Percentiles rank a stretch among this genome's conserved stretches.
phyloP scores from a whole-genome alignment of 2,113 vertebrate genomes.

The Gymnarchus niloticus region DNA sequence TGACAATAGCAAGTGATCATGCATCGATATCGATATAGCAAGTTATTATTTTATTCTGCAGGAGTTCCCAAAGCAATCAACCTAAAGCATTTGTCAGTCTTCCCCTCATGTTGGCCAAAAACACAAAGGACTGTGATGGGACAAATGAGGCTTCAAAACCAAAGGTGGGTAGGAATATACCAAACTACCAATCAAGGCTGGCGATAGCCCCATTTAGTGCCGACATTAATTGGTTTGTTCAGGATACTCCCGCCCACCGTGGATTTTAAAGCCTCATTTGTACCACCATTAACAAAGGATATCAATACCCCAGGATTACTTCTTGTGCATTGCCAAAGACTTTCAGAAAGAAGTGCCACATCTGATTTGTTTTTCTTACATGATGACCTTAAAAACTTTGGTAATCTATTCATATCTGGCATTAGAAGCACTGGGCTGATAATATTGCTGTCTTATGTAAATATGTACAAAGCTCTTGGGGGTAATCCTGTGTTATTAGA shows the following conservation, averaged over 20 bases:
- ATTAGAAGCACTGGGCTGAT: constrained; percentile 35
- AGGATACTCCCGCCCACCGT: too few species aligned
- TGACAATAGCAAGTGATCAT: neutral
- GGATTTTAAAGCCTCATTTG: too few species aligned
- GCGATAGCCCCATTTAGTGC: too few species aligned
- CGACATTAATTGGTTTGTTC: too few species aligned
- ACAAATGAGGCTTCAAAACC: too few species aligned
- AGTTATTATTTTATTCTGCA: neutral
- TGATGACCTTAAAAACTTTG: constrained; percentile 41
- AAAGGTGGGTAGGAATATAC: too few species aligned
- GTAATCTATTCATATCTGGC: constrained; percentile 43
- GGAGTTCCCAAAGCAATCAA: neutral
- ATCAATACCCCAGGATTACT: neutral
- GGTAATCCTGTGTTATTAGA: constrained; percentile 36
- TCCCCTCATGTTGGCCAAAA: neutral
- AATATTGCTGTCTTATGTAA: constrained; percentile 43
- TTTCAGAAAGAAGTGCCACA: constrained; percentile 16
- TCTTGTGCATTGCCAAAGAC: neutral
- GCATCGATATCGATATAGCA: neutral
- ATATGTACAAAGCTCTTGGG: constrained; percentile 34
- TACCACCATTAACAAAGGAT: too few species aligned
- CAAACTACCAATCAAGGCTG: too few species aligned
- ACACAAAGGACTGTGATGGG: neutral
- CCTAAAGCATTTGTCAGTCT: neutral
- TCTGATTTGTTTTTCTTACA: constrained; percentile 40